A percentile compares a stretch with the other conserved stretches of the same genome.
Evolutionary conservation across 2,888 invertebrate genomes (phyloP).

Genomic region (Drosophila mimica): DNA sequence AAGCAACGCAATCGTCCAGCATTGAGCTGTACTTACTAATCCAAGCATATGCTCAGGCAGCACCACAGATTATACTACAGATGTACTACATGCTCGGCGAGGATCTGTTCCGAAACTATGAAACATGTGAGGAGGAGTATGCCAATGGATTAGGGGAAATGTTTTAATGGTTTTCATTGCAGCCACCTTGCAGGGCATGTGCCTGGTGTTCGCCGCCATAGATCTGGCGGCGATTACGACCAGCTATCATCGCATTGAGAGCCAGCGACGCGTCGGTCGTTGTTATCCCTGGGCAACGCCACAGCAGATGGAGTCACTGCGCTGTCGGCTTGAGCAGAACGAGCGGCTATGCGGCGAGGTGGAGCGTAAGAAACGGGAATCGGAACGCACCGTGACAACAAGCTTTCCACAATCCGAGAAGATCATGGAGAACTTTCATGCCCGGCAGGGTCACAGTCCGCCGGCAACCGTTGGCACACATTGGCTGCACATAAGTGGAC

Average conservation of each 20-base stretch:
- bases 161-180: slow-evolving; percentile 66
- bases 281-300: slow-evolving; percentile 90
- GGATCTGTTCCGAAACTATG: slow-evolving; percentile 86
- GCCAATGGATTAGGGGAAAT: not conserved
- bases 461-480: slow-evolving; percentile 40
- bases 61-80: slow-evolving; percentile 90
- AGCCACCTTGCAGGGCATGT: slow-evolving; percentile 89
- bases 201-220: slow-evolving; percentile 88
- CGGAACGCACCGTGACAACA: slow-evolving; percentile 68
- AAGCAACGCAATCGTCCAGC: slow-evolving; percentile 88
- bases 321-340: slow-evolving; percentile 67
- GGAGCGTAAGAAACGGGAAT: slow-evolving; percentile 69
- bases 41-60: slow-evolving; percentile 91
- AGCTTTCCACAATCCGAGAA: slow-evolving; percentile 83
- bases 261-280: slow-evolving; percentile 90
- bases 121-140: slow-evolving; percentile 87
- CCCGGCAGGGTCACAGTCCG: slow-evolving; percentile 21
- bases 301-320: slow-evolving; percentile 78
- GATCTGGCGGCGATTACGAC: slow-evolving; percentile 90
- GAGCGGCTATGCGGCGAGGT: slow-evolving; percentile 70
- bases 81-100: slow-evolving; percentile 88
- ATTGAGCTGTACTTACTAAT: slow-evolving; percentile 91
- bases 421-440: slow-evolving; percentile 82
- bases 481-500: slow-evolving; percentile 56
- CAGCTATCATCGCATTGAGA: slow-evolving; percentile 91